Evolutionary conservation across 2,113 vertebrate genomes (phyloP).

Genomic region (Falco punctatus): DNA sequence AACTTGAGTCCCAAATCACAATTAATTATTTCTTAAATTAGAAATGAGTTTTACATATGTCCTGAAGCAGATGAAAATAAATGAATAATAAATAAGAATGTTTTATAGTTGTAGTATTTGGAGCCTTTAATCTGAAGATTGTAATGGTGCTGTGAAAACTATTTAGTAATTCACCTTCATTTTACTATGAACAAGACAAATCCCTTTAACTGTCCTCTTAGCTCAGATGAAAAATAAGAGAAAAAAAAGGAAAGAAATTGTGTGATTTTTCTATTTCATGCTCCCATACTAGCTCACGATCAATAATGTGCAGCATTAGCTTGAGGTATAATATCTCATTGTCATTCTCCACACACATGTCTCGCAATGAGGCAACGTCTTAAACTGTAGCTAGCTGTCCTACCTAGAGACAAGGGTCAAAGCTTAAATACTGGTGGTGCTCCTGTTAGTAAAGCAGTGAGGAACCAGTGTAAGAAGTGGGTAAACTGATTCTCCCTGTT

Average conservation of each 20-base stretch:
- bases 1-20: neutral
- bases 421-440: neutral
- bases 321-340: neutral
- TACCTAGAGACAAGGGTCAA: fast-evolving
- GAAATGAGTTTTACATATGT: neutral
- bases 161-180: slow-evolving; percentile 44
- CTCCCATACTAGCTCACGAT: neutral
- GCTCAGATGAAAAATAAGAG: neutral
- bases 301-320: neutral
- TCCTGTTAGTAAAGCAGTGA: neutral
- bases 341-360: neutral
- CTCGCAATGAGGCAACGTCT: neutral
- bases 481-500: neutral
- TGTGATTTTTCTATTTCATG: neutral
- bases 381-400: neutral
- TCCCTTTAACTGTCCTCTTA: neutral
- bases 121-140: slow-evolving; percentile 12
- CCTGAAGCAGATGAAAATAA: slow-evolving; percentile 18
- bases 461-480: neutral
- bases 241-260: neutral
- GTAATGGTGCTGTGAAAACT: slow-evolving; percentile 14
- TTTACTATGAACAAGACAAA: neutral
- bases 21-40: slow-evolving; percentile 3
- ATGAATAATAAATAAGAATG: slow-evolving; percentile 34
- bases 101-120: slow-evolving; percentile 11